Conservation (phyloP, 2,888 invertebrate genomes). For the Acrobasis repandana region DNA sequence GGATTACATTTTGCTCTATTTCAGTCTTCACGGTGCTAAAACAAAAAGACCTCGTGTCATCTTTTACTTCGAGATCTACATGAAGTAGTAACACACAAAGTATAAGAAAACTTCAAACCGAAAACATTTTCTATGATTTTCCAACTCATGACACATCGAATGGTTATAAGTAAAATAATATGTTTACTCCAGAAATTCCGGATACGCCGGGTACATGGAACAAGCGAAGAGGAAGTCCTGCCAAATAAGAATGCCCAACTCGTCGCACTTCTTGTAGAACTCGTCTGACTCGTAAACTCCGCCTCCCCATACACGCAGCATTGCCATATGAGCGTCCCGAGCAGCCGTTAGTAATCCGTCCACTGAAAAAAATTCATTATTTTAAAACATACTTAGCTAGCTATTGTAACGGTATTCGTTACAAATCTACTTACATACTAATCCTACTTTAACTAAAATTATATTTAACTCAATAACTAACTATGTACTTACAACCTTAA, state of each 20-base stretch:
- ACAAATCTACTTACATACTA: too few relatives aligned
- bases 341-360: slow-evolving; percentile 86
- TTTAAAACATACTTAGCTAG: not conserved
- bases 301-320: slow-evolving; percentile 99
- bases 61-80: too few relatives aligned
- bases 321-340: slow-evolving; percentile 92
- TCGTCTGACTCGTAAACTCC: slow-evolving; percentile 95
- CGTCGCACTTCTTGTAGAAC: slow-evolving; percentile 94
- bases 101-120: too few relatives aligned
- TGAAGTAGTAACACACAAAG: too few relatives aligned
- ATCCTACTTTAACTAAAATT: too few relatives aligned
- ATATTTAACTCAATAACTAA: too few relatives aligned
- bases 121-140: too few relatives aligned
- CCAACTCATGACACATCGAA: too few relatives aligned
- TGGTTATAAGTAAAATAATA: too few relatives aligned
- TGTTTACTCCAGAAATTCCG: slow-evolving; percentile 85
- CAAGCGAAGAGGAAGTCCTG: slow-evolving; percentile 99
- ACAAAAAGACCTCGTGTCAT: slow-evolving; percentile 29
- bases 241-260: slow-evolving; percentile 96
- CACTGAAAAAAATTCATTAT: slow-evolving; percentile 57
- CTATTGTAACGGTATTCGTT: too few relatives aligned
- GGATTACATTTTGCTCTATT: slow-evolving; percentile 90
- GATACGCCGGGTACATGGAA: slow-evolving; percentile 93
- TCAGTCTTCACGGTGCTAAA: slow-evolving; percentile 87
- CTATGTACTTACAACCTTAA: too few relatives aligned